A percentile compares a stretch with the other conserved stretches of the same genome.
Evolutionary conservation across 2,113 vertebrate species (phyloP).

Genomic region (Calidris pugnax): DNA sequence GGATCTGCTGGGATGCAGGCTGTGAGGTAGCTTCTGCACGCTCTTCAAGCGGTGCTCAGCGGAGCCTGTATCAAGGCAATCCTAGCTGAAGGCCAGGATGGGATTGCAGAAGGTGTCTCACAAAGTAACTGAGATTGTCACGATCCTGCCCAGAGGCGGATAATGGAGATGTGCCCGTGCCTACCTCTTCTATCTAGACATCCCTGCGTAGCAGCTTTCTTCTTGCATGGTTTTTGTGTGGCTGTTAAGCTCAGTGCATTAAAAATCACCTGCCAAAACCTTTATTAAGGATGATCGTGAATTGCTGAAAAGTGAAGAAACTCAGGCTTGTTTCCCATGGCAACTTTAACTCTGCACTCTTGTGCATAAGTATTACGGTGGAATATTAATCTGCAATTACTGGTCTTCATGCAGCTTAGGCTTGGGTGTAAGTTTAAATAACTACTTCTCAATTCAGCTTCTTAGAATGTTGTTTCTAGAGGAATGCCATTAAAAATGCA

Average conservation of each 20-base stretch:
- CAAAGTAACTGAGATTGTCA: background rate
- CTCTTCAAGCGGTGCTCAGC: accelerated
- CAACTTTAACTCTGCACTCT: slow-evolving; percentile 29
- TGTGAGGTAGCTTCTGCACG: background rate
- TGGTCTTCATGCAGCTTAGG: slow-evolving; percentile 26
- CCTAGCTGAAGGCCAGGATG: background rate
- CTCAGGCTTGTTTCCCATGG: slow-evolving; percentile 53
- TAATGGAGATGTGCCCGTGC: background rate
- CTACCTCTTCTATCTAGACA: background rate
- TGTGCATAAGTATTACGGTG: background rate
- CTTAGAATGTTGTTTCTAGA: background rate
- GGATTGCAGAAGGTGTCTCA: background rate
- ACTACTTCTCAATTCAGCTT: background rate
- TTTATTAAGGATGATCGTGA: background rate
- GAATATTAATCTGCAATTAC: slow-evolving; percentile 61
- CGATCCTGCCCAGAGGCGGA: background rate
- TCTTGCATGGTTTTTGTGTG: background rate
- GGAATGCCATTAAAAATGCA: background rate
- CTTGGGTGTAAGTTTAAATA: background rate
- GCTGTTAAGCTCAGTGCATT: background rate
- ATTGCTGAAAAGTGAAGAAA: slow-evolving; percentile 49
- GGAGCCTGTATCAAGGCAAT: background rate
- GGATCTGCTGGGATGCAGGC: background rate
- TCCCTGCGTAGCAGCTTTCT: background rate
- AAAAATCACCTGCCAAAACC: slow-evolving; percentile 47